Evolutionary conservation across 1,140 invertebrate species (phyloP).

Genomic region (Drosophila obscura): DNA sequence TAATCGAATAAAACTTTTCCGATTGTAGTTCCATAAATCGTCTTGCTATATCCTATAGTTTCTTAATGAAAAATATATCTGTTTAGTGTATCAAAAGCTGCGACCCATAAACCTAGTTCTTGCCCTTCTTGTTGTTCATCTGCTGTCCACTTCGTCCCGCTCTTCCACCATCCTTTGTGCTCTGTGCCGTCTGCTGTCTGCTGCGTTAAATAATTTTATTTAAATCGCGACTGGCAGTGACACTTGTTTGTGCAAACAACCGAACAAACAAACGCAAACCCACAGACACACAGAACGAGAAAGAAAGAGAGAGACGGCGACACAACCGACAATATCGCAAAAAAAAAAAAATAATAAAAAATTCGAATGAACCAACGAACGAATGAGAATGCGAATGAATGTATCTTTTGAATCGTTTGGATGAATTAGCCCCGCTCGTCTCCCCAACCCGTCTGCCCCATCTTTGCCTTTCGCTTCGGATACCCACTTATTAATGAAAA

Average conservation of each 20-base stretch:
- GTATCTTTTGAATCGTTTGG: slow-evolving; percentile 55
- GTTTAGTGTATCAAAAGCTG: too few relatives aligned
- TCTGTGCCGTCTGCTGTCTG: slow-evolving; percentile 20
- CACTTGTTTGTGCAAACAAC: slow-evolving; percentile 70
- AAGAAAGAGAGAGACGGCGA: neutral
- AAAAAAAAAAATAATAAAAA: too few relatives aligned
- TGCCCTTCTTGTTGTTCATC: slow-evolving; percentile 16
- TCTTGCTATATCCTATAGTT: too few relatives aligned
- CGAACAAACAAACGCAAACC: slow-evolving; percentile 56
- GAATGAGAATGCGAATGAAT: too few relatives aligned
- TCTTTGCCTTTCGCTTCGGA: neutral
- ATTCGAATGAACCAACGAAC: too few relatives aligned
- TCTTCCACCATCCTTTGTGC: too few relatives aligned
- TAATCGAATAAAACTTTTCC: too few relatives aligned
- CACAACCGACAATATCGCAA: too few relatives aligned
- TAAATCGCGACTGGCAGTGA: slow-evolving; percentile 71
- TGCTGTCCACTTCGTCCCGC: neutral
- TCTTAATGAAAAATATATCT: too few relatives aligned
- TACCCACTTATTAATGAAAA: slow-evolving; percentile 76
- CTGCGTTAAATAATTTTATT: slow-evolving; percentile 69
- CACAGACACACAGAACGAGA: slow-evolving; percentile 32
- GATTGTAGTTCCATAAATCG: too few relatives aligned
- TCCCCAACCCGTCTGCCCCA: neutral
- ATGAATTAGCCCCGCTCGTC: slow-evolving; percentile 57
- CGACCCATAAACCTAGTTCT: slow-evolving; percentile 2